phyloP scores from a whole-genome alignment of 2,113 vertebrate species.

The Chaetops frenatus region DNA sequence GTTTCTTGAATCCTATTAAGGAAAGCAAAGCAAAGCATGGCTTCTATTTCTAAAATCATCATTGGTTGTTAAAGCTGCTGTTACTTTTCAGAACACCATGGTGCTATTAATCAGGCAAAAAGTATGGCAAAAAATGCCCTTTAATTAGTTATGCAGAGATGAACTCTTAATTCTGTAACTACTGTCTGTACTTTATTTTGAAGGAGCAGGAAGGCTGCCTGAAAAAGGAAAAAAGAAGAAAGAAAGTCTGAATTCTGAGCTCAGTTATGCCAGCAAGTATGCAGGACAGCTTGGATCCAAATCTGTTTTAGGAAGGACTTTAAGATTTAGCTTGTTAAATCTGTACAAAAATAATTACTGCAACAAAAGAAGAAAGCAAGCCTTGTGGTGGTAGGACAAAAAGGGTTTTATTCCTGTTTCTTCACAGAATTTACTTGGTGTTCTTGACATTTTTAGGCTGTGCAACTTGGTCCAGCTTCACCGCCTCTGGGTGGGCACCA shows the following conservation, averaged over 20 bases:
- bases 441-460: neutral
- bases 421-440: neutral
- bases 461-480: neutral
- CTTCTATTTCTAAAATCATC: neutral
- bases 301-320: slow-evolving; percentile 20
- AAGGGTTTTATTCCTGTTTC: slow-evolving; percentile 3
- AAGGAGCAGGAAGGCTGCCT: neutral
- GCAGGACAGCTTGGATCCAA: neutral
- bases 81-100: neutral
- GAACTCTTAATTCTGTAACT: neutral
- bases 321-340: slow-evolving; percentile 37
- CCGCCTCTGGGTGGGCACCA: neutral
- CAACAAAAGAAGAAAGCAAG: slow-evolving; percentile 35
- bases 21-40: neutral
- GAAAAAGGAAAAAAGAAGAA: neutral
- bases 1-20: neutral
- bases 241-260: neutral
- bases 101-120: neutral
- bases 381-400: slow-evolving; percentile 31
- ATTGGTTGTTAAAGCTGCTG: neutral
- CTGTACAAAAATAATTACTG: slow-evolving; percentile 4
- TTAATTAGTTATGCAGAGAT: neutral
- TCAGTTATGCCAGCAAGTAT: neutral
- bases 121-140: neutral
- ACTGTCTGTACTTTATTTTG: neutral